Conservation (phyloP, 2,888 invertebrate species). For the Tiliacea aurago region DNA sequence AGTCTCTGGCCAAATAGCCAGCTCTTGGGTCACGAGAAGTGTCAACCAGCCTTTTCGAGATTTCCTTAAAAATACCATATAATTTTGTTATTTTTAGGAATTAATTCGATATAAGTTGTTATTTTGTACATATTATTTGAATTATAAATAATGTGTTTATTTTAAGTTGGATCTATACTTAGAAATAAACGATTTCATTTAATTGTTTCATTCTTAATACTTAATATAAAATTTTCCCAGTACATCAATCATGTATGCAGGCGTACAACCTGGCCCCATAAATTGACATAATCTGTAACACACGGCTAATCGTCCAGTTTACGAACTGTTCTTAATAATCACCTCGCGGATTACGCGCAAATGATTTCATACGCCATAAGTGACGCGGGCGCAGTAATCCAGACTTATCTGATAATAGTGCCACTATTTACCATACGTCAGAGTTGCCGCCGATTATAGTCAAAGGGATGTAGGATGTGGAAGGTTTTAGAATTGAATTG, state of each 20-base stretch:
- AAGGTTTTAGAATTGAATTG: slow-evolving; percentile 20
- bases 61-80: too few species aligned
- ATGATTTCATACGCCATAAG: slow-evolving; percentile 57
- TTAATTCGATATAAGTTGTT: too few species aligned
- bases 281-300: slow-evolving; percentile 46
- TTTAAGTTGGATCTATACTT: too few species aligned
- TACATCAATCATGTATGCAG: slow-evolving; percentile 9
- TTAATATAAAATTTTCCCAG: too few species aligned
- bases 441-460: slow-evolving; percentile 61
- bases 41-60: too few species aligned
- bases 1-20: too few species aligned
- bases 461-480: slow-evolving; percentile 48
- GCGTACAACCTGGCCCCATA: slow-evolving; percentile 18
- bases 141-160: too few species aligned
- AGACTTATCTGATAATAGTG: slow-evolving; percentile 65
- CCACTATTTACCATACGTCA: slow-evolving; percentile 68
- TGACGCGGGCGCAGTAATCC: slow-evolving; percentile 63
- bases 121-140: too few species aligned
- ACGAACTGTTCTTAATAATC: slow-evolving; percentile 56
- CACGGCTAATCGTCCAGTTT: slow-evolving; percentile 50
- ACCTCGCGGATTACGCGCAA: slow-evolving; percentile 62
- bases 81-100: too few species aligned
- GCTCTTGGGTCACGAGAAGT: too few species aligned
- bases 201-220: too few species aligned
- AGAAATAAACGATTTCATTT: too few species aligned